Conservation (phyloP, 1,140 invertebrate species). For the Lepidurus apus region DNA sequence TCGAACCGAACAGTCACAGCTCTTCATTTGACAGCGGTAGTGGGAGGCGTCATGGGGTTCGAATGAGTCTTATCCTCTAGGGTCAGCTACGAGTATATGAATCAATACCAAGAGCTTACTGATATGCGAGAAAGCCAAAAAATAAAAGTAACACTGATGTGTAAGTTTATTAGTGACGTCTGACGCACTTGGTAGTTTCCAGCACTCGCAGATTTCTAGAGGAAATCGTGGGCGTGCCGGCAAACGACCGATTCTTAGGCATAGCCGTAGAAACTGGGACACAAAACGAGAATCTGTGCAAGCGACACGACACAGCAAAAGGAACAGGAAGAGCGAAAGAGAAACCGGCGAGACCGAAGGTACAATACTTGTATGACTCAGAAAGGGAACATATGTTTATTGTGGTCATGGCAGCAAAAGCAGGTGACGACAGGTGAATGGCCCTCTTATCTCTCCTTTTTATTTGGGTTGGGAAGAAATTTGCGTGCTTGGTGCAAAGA, state of each 20-base stretch:
- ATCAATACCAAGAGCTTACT: background rate
- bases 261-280: background rate
- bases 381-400: conserved; percentile 7
- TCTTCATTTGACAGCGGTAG: background rate
- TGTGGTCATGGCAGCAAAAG: conserved; percentile 13
- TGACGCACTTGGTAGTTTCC: background rate
- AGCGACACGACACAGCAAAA: background rate
- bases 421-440: conserved; percentile 13
- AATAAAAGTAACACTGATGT: background rate
- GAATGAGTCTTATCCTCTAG: background rate
- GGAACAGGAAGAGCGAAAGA: background rate
- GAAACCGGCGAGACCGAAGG: background rate
- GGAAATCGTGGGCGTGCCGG: background rate
- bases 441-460: background rate
- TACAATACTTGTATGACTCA: conserved; percentile 12
- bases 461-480: background rate
- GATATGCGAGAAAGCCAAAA: background rate
- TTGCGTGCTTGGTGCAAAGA: background rate
- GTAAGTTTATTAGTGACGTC: background rate
- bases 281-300: background rate
- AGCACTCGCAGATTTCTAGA: background rate
- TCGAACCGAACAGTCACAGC: background rate
- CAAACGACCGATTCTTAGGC: background rate
- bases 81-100: background rate
- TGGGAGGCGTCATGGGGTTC: background rate